Evolutionary conservation across 2,888 invertebrate species (phyloP), one percentile per base, ranked within the genome.

Genomic region (Acanthosepion pharaonis): DNA sequence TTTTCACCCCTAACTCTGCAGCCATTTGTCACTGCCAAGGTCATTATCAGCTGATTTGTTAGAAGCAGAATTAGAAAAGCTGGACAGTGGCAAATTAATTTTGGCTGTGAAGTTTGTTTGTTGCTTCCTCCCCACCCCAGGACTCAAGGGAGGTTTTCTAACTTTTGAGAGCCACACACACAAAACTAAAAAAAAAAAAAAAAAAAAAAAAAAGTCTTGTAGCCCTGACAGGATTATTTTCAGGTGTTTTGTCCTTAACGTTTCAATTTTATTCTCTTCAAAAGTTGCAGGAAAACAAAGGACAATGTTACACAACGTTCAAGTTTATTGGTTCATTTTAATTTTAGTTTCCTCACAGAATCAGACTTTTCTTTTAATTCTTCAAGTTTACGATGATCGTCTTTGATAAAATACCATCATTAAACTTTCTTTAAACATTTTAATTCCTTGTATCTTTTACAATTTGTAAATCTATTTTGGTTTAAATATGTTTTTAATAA

Each of bases 331-430:
- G 78, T 78, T 78, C 78, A 33, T 78, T 78, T 78, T 5, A 78
- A 78, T n/a, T 78, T n/a, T 78, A 33, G 78, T n/a, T n/a, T 78
- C 78, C 23, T n/a, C 78, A 78, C 78, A 78, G 78, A n/a, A 78
- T 78, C 78, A 78, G 23, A 78, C 78, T 23, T 15, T 78, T 78
- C 23, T 78, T 78, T 78, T 33, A n/a, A 33, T 78, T 78, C 78
- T 78, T 78, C n/a, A n/a, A 78, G 78, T 78, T 78, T n/a, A 78
- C 78, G 15, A 78, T 78, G 78, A 78, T n/a, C 78, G 23, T 33
- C n/a, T 42, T 78, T 78, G 78, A 78, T 78, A 78, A n/a, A 78
- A 78, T 78, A 78, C n/a, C 78, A 78, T 78, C 33, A 78, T 78
- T 78, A 78, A 78, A 78, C n/a, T 78, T 78, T 15, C 78, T 78